These are phyloP conservation scores for Amiota mariae DNA, from an alignment of 2,888 invertebrate species.

Conservation along the genomic window DNA sequence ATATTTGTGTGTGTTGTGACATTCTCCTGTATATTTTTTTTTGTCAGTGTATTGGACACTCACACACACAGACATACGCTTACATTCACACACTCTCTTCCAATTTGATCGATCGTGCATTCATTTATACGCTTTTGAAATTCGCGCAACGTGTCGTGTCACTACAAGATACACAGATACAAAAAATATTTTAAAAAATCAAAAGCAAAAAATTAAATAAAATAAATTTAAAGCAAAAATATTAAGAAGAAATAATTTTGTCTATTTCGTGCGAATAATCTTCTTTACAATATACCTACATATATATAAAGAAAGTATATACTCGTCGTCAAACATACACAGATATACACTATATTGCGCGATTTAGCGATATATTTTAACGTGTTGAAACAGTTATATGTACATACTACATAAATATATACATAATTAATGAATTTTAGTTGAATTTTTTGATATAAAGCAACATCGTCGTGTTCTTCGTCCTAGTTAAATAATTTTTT, in stretches of 20 bases:
- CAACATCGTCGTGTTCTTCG: too few species aligned
- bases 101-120: conserved; percentile 6
- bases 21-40: not conserved
- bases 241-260: too few species aligned
- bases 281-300: too few species aligned
- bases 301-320: too few species aligned
- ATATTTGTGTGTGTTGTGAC: conserved; percentile 41
- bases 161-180: not conserved
- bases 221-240: too few species aligned
- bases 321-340: not conserved
- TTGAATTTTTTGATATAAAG: conserved; percentile 18
- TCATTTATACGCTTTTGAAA: not conserved
- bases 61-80: conserved; percentile 38
- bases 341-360: not conserved
- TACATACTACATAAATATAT: not conserved
- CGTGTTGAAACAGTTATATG: conserved; percentile 13
- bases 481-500: too few species aligned
- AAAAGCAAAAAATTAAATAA: too few species aligned
- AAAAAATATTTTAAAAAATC: not conserved
- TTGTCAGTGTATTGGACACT: conserved; percentile 29
- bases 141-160: conserved; percentile 23
- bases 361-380: conserved; percentile 14
- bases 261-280: too few species aligned
- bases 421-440: conserved; percentile 17
- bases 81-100: conserved; percentile 7